Evolutionary conservation across 2,888 invertebrate genomes (phyloP), one percentile per base, ranked within the genome.

Genomic region (Perizoma affinitatum): DNA sequence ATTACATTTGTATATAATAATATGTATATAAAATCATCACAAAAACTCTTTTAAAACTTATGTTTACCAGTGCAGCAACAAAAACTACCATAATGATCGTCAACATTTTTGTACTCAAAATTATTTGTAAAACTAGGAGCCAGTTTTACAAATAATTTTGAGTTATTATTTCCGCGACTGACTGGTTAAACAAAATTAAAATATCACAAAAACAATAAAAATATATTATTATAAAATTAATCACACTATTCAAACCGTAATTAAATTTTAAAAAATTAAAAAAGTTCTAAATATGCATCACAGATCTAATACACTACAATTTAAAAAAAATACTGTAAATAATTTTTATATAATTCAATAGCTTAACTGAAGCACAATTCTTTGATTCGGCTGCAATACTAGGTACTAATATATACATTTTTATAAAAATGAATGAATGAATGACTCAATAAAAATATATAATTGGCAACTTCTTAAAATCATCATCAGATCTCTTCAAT

Each of bases 401-500:
- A 6, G 7, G 38, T 38, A 38, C 7, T 38, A 22, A 48, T 0
- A 44, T 42, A 10, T 36, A 48, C 36, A 5, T 38, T 6, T 38
- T 38, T 38, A 38, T 4, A 38, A 38, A 3, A 38, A 38, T 38
- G 7, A 36, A 36, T 6, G 5, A 5, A 51, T 41, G 35, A 36
- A 41, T 43, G 44, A 35, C 57, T 52, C 41, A 35, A 54, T 47
- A 61, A 38, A 56, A 57, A 52, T 38, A 58, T 50, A 64, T 53
- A 50, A 58, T 54, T 48, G 60, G 52, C 54, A 51, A 54, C 46
- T 54, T 54, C 63, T 11, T 7, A 49, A 38, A 58, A 42, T 56
- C 35, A 10, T 45, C 50, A 43, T 47, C 62, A 60, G 62, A 60
- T 56, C 55, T 42, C 54, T 42, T 57, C 49, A 60, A 61, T 63